Percentiles rank a stretch among this genome's conserved stretches.
Conservation (phyloP, 1,140 invertebrate genomes). For the Megalonaias nervosa region DNA sequence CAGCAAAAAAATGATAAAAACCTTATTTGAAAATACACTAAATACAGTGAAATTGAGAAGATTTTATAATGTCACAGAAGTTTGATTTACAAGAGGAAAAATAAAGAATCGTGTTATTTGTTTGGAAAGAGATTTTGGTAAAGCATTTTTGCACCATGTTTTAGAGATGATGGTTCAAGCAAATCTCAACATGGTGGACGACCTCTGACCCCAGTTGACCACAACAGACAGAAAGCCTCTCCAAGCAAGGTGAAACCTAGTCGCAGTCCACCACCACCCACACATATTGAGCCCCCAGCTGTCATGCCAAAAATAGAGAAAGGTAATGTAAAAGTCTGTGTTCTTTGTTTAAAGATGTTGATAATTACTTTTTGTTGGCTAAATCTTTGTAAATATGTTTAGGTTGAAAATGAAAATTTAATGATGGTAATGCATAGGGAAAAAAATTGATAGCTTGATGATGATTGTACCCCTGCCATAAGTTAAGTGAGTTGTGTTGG, state of each 20-base stretch:
- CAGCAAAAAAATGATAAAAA: background rate
- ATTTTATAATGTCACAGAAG: background rate
- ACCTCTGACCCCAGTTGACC: conserved; percentile 61
- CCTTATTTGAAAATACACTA: background rate
- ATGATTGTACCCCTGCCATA: too few species aligned
- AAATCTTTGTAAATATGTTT: too few species aligned
- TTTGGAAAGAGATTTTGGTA: background rate
- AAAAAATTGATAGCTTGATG: too few species aligned
- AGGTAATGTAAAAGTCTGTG: too few species aligned
- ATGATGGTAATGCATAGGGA: too few species aligned
- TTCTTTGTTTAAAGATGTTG: too few species aligned
- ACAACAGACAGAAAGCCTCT: conserved; percentile 42
- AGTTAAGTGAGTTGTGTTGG: too few species aligned
- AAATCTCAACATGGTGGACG: conserved; percentile 39
- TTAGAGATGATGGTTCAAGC: conserved; percentile 58
- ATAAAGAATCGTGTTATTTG: background rate
- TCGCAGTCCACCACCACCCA: conserved; percentile 34
- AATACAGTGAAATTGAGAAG: background rate
- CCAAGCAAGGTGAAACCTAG: conserved; percentile 40
- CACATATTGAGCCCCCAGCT: conserved; percentile 38
- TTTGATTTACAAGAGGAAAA: background rate
- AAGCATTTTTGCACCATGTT: conserved; percentile 10
- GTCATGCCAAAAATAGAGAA: too few species aligned
- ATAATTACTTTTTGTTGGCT: too few species aligned
- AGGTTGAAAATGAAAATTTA: too few species aligned